Evolutionary conservation across 2,113 vertebrate genomes (phyloP), one percentile per base, ranked within the genome.

Genomic region (Phoenicopterus ruber): DNA sequence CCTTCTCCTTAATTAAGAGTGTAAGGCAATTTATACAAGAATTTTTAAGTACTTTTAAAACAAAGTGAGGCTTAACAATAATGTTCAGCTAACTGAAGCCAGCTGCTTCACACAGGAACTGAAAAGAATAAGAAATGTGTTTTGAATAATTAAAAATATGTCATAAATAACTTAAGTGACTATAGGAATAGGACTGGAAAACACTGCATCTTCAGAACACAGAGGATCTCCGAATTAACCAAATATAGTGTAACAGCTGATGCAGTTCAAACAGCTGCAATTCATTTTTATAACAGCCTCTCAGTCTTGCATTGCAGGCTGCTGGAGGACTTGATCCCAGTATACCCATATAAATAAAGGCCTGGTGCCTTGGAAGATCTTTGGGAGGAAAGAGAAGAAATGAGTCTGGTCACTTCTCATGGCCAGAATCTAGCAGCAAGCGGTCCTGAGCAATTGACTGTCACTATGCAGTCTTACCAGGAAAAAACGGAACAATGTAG

Each of bases 91-190:
- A 86, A 92, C 76, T 82, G 69, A 82, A 91, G 82, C 66, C 78
- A 96, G 61, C 49, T 95, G 87, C 78, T 96, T 81, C 87, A 77
- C 46, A 61, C 10, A 6, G 70, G 70, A 91, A 65, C 70, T 47
- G 31, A 62, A 90, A 82, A 86, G 76, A 61, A 8, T 58, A 72
- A 84, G 79, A 93, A 92, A 82, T 76, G 59, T 79, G 76, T 85
- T 96, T 78, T 86, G 74, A 92, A 81, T 91, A 90, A 88, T 94
- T 93, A 72, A 91, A 91, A 91, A 76, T 72, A 79, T 49, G 49
- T 76, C 54, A 71, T 91, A 55, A 91, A 84, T 94, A 93, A 93
- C 62, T 86, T 80, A 83, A 94, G 84, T 74, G 6, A 84, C 63
- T 89, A 16, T 46, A 93, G 54, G 67, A 90, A 54, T 44, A 86